Conservation (phyloP, 1,140 invertebrate genomes). For the Caenorhabditis inopinata region DNA sequence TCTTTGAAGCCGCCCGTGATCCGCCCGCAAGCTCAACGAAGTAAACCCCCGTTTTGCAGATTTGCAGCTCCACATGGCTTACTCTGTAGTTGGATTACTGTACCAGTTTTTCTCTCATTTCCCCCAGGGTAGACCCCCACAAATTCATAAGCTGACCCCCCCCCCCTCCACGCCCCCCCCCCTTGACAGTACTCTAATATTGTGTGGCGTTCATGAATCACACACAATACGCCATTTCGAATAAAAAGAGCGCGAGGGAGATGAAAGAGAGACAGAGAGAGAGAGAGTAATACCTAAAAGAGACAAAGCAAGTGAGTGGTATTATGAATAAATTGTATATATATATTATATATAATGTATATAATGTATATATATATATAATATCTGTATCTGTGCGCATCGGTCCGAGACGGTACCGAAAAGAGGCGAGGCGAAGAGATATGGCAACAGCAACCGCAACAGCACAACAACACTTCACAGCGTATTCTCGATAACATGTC, state of each 20-base stretch:
- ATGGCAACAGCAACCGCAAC: too few relatives aligned
- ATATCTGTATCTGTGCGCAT: constrained; percentile 28
- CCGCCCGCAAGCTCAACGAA: too few relatives aligned
- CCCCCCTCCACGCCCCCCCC: not conserved
- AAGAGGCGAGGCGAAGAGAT: not conserved
- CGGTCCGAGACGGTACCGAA: not conserved
- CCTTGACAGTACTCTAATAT: too few relatives aligned
- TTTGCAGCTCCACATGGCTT: too few relatives aligned
- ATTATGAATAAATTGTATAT: constrained; percentile 18
- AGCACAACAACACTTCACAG: constrained; percentile 11
- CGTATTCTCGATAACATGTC: constrained; percentile 10
- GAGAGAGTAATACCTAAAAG: not conserved
- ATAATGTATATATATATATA: not conserved
- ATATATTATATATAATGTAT: too few relatives aligned
- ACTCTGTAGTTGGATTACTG: too few relatives aligned
- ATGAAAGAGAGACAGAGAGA: not conserved
- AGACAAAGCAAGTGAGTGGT: not conserved
- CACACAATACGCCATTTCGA: not conserved
- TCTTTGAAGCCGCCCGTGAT: too few relatives aligned
- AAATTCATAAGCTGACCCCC: too few relatives aligned
- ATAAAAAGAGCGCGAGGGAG: not conserved
- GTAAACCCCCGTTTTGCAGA: too few relatives aligned
- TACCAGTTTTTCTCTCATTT: too few relatives aligned
- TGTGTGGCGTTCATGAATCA: not conserved
- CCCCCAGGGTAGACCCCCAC: too few relatives aligned